These are phyloP conservation scores for Drosophila lacicola DNA, from an alignment of 2,888 invertebrate species.

Conservation along the genomic window DNA sequence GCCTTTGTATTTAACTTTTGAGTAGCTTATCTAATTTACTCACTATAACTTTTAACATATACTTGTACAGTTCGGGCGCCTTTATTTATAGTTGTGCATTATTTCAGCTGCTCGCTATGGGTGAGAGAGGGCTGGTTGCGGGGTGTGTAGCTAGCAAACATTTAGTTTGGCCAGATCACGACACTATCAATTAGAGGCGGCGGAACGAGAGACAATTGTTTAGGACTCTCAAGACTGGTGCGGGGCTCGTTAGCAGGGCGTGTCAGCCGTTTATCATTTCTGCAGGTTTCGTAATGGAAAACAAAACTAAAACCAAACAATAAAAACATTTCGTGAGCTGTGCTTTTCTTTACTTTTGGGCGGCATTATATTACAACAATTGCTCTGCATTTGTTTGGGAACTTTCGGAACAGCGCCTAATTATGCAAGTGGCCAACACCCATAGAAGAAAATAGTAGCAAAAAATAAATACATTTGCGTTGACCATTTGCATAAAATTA, in stretches of 20 bases:
- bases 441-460: slow-evolving; percentile 31
- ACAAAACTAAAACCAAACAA: slow-evolving; percentile 49
- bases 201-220: slow-evolving; percentile 72
- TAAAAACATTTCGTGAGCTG: slow-evolving; percentile 49
- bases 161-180: slow-evolving; percentile 63
- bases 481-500: slow-evolving; percentile 73
- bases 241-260: slow-evolving; percentile 69
- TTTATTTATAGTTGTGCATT: slow-evolving; percentile 43
- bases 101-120: slow-evolving; percentile 17
- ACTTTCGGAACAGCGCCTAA: slow-evolving; percentile 63
- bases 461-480: slow-evolving; percentile 34
- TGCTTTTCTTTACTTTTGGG: slow-evolving; percentile 24
- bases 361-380: slow-evolving; percentile 65
- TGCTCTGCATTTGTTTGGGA: slow-evolving; percentile 70
- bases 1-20: slow-evolving; percentile 27
- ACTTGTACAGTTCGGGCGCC: slow-evolving; percentile 43
- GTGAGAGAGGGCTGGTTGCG: neutral
- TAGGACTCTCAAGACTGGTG: slow-evolving; percentile 54
- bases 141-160: slow-evolving; percentile 25
- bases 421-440: slow-evolving; percentile 72
- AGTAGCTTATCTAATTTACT: slow-evolving; percentile 45
- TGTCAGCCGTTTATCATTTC: slow-evolving; percentile 74
- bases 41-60: slow-evolving; percentile 15
- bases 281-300: slow-evolving; percentile 62
- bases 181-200: slow-evolving; percentile 76